Evolutionary conservation across 1,140 invertebrate species (phyloP).

Genomic region (Drosophila equinoxialis): DNA sequence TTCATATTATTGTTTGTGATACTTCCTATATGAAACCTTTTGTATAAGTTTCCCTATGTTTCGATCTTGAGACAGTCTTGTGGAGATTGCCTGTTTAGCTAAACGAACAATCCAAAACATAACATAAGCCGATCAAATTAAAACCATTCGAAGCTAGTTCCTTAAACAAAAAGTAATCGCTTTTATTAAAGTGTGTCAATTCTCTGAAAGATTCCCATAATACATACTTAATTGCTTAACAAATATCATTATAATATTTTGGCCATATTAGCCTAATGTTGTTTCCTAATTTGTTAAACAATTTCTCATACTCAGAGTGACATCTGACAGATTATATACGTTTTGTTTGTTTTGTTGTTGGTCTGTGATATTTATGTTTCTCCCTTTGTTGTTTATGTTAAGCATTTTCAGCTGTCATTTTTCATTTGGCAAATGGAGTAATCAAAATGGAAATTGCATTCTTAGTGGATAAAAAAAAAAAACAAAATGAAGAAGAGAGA

Average conservation of each 20-base stretch:
- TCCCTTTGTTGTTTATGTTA: conserved; percentile 27
- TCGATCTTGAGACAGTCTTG: too few species aligned
- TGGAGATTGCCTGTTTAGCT: too few species aligned
- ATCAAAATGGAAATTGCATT: conserved; percentile 77
- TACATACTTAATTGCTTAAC: too few species aligned
- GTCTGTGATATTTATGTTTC: neutral
- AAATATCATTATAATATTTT: neutral
- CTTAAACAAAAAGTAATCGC: too few species aligned
- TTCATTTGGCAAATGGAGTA: conserved; percentile 26
- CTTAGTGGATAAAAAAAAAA: conserved; percentile 26
- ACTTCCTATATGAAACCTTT: too few species aligned
- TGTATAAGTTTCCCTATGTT: too few species aligned
- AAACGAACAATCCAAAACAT: too few species aligned
- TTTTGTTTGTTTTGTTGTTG: neutral
- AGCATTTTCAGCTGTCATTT: conserved; percentile 45
- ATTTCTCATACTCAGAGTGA: neutral
- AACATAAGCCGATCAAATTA: too few species aligned
- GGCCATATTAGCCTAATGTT: neutral
- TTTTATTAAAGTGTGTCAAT: too few species aligned
- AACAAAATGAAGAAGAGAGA: neutral
- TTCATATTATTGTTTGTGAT: too few species aligned
- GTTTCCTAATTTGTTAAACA: conserved; percentile 1
- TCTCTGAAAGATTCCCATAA: too few species aligned
- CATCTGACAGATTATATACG: conserved; percentile 11
- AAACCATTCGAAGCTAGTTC: too few species aligned